Evolutionary conservation across 2,113 vertebrate genomes (phyloP).

Genomic region (Rhinolophus ferrumequinum): DNA sequence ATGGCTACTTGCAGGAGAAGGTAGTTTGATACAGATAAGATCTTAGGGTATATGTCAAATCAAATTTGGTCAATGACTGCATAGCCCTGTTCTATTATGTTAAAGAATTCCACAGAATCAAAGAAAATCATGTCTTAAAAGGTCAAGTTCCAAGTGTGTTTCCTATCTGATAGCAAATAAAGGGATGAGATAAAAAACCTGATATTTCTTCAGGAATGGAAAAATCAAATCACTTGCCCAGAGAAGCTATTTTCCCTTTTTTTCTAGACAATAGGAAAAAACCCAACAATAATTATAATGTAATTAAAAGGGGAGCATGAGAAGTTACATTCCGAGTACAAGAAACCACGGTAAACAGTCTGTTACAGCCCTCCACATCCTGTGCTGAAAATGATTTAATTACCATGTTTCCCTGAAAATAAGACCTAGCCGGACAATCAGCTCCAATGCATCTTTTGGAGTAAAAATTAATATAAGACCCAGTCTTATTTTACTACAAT

Average conservation of each 20-base stretch:
- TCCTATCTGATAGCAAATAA: background rate
- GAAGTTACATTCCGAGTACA: background rate
- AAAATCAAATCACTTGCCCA: background rate
- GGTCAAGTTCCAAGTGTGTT: background rate
- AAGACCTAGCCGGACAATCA: too few species aligned
- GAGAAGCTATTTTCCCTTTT: background rate
- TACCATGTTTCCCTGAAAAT: background rate
- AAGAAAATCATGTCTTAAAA: background rate
- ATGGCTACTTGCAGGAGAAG: background rate
- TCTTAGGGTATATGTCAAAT: background rate
- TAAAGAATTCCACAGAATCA: background rate
- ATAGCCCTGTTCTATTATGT: background rate
- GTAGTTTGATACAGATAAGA: background rate
- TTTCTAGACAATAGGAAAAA: background rate
- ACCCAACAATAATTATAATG: constrained; percentile 14
- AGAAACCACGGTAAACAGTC: background rate
- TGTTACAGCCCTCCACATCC: background rate
- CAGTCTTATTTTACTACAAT: too few species aligned
- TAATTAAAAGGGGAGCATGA: background rate
- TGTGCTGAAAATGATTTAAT: constrained; percentile 20
- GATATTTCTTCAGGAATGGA: background rate
- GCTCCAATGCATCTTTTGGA: too few species aligned
- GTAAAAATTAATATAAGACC: too few species aligned
- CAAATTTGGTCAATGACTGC: background rate
- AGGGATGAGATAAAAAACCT: background rate